Conservation (phyloP, 2,797 vertebrate species). For the Darevskia mixta region DNA sequence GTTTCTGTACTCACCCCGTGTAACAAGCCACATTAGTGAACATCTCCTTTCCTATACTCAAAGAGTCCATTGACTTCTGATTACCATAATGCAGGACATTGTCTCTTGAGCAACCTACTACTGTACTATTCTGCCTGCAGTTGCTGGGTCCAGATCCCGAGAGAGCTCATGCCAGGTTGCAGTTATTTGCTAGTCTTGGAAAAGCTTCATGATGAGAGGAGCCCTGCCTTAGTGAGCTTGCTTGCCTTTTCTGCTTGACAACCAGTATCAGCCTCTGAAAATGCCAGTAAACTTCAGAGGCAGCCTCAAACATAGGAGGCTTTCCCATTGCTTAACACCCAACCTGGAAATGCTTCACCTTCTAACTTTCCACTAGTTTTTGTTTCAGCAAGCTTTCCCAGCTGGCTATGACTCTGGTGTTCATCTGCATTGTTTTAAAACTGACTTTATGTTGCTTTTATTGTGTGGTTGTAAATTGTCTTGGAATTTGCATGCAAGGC, state of each 20-base stretch:
- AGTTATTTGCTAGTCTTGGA: neutral
- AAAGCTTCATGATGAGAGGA: neutral
- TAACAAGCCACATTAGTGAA: neutral
- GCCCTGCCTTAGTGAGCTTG: neutral
- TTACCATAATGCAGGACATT: neutral
- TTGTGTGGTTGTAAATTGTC: too few species aligned
- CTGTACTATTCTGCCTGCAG: neutral
- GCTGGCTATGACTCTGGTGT: too few species aligned
- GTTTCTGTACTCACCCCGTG: neutral
- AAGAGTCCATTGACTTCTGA: neutral
- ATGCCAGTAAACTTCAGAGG: neutral
- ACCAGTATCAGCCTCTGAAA: neutral
- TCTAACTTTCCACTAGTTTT: neutral
- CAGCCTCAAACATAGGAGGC: neutral
- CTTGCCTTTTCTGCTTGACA: neutral
- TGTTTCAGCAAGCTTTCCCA: too few species aligned
- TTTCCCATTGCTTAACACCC: too few species aligned
- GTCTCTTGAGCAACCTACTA: neutral
- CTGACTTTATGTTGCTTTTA: too few species aligned
- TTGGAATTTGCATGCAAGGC: too few species aligned
- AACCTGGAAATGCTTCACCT: neutral
- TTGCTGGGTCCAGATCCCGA: neutral
- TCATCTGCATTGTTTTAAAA: too few species aligned
- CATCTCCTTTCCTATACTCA: neutral
- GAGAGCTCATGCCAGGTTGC: neutral